Conservation (phyloP, 2,888 invertebrate genomes). For the Colletes collaris region DNA sequence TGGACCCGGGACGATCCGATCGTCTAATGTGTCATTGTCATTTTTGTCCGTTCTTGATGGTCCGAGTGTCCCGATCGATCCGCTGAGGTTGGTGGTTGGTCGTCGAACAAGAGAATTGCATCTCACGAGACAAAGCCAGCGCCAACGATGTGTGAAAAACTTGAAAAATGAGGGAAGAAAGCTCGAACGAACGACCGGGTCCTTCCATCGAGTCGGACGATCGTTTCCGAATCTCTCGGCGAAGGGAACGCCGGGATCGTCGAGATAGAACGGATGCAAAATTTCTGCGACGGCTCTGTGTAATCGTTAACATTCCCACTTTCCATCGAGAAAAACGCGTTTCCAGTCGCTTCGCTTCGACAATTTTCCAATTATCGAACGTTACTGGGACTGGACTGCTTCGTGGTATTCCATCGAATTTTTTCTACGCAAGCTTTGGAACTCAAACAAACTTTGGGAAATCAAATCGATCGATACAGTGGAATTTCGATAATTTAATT, state of each 20-base stretch:
- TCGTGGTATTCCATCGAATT: slow-evolving; percentile 7
- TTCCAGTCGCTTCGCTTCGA: not conserved
- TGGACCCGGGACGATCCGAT: slow-evolving; percentile 13
- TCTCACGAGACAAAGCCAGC: slow-evolving; percentile 28
- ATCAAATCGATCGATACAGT: not conserved
- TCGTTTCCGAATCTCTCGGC: not conserved
- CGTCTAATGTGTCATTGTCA: slow-evolving; percentile 58
- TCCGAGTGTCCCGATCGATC: slow-evolving; percentile 50
- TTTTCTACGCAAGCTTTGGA: slow-evolving; percentile 1
- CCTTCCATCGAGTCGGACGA: slow-evolving; percentile 6
- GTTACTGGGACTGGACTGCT: slow-evolving; percentile 13
- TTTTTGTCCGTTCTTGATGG: slow-evolving; percentile 42
- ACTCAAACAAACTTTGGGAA: slow-evolving; percentile 8
- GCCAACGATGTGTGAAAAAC: not conserved
- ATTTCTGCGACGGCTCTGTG: too few relatives aligned
- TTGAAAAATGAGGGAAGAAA: slow-evolving; percentile 35
- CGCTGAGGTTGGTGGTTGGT: not conserved
- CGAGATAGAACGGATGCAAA: too few relatives aligned
- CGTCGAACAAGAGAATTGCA: slow-evolving; percentile 28
- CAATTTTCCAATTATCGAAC: slow-evolving; percentile 15
- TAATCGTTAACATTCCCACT: not conserved
- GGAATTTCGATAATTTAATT: too few relatives aligned
- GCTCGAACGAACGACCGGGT: not conserved
- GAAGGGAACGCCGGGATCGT: not conserved
- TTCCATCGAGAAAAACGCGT: slow-evolving; percentile 12